Percentiles rank a stretch among this genome's conserved stretches.
phyloP scores from a whole-genome alignment of 53 echinoderm and acorn worm species.

The Paracentrotus lividus region DNA sequence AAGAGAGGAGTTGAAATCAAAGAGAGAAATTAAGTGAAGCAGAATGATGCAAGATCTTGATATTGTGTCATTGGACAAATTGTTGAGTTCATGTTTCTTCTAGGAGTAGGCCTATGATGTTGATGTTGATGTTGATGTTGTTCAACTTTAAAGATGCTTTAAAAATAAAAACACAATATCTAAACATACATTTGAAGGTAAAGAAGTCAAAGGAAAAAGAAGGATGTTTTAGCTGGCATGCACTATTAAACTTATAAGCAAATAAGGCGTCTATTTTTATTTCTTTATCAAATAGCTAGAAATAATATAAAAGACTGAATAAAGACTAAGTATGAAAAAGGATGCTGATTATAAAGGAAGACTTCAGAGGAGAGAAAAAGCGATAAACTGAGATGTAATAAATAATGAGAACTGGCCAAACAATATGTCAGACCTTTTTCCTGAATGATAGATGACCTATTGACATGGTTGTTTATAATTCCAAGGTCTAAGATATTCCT shows the following conservation, averaged over 20 bases:
- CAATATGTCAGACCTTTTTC: constrained; percentile 23
- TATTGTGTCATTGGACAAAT: background rate
- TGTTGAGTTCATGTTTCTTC: too few species aligned
- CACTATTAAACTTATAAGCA: background rate
- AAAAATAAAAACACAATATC: too few species aligned
- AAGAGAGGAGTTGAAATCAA: background rate
- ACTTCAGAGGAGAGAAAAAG: background rate
- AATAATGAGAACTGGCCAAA: constrained; percentile 54
- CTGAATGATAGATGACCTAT: constrained; percentile 54
- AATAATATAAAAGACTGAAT: background rate
- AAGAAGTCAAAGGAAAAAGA: background rate
- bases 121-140: too few species aligned
- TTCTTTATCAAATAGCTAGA: background rate
- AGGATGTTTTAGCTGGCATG: too few species aligned
- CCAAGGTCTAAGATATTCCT: constrained; percentile 44
- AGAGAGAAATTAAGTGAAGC: background rate
- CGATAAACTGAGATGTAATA: constrained; percentile 16
- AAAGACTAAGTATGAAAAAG: background rate
- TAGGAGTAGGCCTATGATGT: too few species aligned
- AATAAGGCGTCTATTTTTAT: too few species aligned
- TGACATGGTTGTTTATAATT: constrained; percentile 56
- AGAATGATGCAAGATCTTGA: background rate
- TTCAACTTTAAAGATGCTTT: too few species aligned
- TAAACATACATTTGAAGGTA: background rate
- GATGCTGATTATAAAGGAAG: background rate